Evolutionary conservation across 2,888 invertebrate genomes (phyloP).

Genomic region (Lithophane semibrunnea): DNA sequence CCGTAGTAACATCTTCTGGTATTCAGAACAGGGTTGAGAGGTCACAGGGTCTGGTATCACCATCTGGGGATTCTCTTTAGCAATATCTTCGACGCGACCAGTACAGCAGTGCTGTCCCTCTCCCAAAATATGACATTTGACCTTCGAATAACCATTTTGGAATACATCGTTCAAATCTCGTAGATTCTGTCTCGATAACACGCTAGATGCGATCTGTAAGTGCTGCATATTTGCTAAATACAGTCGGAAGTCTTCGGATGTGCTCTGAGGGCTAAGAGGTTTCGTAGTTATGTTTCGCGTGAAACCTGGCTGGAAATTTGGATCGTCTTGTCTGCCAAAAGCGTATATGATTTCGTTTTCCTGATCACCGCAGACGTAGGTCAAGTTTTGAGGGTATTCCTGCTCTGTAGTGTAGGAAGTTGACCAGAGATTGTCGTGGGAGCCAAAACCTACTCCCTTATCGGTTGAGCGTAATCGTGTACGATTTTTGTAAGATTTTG

Average conservation of each 20-base stretch:
- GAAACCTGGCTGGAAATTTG: constrained; percentile 79
- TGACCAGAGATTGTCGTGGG: constrained; percentile 89
- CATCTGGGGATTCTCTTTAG: constrained; percentile 83
- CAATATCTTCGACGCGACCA: constrained; percentile 78
- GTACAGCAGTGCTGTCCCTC: constrained; percentile 83
- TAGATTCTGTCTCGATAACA: constrained; percentile 91
- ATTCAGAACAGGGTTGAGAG: constrained; percentile 90
- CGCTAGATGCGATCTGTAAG: constrained; percentile 92
- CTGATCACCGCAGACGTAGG: constrained; percentile 87
- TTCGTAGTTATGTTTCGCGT: constrained; percentile 91
- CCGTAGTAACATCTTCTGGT: constrained; percentile 91
- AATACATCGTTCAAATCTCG: constrained; percentile 91
- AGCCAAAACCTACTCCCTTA: constrained; percentile 83
- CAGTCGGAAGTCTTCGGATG: constrained; percentile 93
- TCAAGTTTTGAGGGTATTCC: constrained; percentile 83
- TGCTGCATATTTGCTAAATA: constrained; percentile 94
- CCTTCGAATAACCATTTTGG: constrained; percentile 89
- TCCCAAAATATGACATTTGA: constrained; percentile 78
- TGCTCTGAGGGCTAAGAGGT: constrained; percentile 92
- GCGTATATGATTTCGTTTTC: constrained; percentile 89
- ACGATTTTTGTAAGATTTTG: constrained; percentile 87
- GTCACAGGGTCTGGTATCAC: constrained; percentile 79
- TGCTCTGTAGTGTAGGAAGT: constrained; percentile 82
- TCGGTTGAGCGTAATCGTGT: constrained; percentile 78
- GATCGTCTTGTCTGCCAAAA: constrained; percentile 85